Conservation (phyloP, 2,888 invertebrate species). For the Leucoma salicis region DNA sequence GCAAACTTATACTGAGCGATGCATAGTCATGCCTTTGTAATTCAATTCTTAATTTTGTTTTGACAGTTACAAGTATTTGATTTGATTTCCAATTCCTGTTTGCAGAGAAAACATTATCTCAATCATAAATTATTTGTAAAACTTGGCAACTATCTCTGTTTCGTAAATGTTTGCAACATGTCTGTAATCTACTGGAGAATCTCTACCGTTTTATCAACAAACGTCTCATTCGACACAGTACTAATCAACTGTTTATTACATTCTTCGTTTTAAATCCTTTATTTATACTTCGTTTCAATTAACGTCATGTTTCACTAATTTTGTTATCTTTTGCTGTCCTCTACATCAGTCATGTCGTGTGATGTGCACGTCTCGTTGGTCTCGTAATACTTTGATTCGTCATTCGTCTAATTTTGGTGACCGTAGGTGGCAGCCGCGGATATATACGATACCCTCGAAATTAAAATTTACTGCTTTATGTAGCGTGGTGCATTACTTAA, state of each 20-base stretch:
- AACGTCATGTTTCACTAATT: slow-evolving; percentile 1
- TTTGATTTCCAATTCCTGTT: not conserved
- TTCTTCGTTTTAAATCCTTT: slow-evolving; percentile 5
- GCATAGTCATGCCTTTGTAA: slow-evolving; percentile 12
- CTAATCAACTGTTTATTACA: slow-evolving; percentile 15
- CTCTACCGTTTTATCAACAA: slow-evolving; percentile 9
- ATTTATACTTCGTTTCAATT: slow-evolving; percentile 2
- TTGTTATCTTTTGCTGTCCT: slow-evolving; percentile 8
- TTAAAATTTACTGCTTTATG: slow-evolving; percentile 38
- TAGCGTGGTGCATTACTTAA: not conserved
- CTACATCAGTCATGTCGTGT: slow-evolving; percentile 5
- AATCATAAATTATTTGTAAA: not conserved
- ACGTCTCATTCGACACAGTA: not conserved
- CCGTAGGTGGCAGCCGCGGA: slow-evolving; percentile 51
- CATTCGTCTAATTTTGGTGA: slow-evolving; percentile 55
- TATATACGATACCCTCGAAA: slow-evolving; percentile 40
- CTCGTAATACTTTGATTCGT: slow-evolving; percentile 37
- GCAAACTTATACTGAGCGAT: slow-evolving; percentile 12
- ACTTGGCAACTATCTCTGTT: slow-evolving; percentile 5
- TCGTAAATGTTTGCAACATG: slow-evolving; percentile 4
- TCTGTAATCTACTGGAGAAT: slow-evolving; percentile 1
- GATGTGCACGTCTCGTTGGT: slow-evolving; percentile 8
- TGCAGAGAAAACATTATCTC: not conserved
- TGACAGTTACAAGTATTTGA: slow-evolving; percentile 1
- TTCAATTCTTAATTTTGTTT: slow-evolving; percentile 2